These are phyloP conservation scores for Iphiclides podalirius DNA, from an alignment of 2,888 invertebrate genomes.

Conservation along the genomic window DNA sequence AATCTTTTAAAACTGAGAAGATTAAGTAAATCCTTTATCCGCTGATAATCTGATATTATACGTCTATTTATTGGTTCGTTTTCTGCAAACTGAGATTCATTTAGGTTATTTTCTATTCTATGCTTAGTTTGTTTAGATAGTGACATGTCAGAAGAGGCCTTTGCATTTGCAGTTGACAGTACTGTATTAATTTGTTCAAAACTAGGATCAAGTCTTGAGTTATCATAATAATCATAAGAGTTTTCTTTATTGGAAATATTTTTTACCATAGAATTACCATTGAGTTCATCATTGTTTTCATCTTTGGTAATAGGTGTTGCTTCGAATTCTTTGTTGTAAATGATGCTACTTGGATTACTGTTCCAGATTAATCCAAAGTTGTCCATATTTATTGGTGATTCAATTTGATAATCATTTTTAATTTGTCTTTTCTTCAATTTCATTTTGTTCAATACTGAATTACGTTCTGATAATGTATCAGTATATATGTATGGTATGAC, in stretches of 20 bases:
- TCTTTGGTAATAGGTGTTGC: no score
- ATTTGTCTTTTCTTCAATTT: conserved; percentile 33
- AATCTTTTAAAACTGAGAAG: not conserved
- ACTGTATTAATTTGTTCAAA: no score
- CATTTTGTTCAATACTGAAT: conserved; percentile 14
- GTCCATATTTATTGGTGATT: conserved; percentile 41
- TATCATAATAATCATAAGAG: not conserved
- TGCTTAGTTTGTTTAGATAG: no score
- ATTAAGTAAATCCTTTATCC: not conserved
- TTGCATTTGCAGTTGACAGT: no score
- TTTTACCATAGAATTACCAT: not conserved
- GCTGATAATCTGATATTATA: not conserved
- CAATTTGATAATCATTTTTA: conserved; percentile 28
- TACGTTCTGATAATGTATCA: conserved; percentile 27
- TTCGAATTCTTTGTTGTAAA: no score
- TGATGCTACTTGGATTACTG: conserved; percentile 30
- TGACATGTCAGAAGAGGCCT: not conserved
- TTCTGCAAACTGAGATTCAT: not conserved
- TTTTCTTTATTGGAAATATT: not conserved
- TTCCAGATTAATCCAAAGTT: conserved; percentile 44
- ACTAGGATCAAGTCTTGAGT: no score
- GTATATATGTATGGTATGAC: conserved; percentile 10
- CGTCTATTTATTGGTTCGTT: not conserved
- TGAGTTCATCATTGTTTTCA: not conserved
- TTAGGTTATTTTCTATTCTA: no score